phyloP scores from a whole-genome alignment of 1,140 invertebrate genomes.

The Drosophila jambulina region DNA sequence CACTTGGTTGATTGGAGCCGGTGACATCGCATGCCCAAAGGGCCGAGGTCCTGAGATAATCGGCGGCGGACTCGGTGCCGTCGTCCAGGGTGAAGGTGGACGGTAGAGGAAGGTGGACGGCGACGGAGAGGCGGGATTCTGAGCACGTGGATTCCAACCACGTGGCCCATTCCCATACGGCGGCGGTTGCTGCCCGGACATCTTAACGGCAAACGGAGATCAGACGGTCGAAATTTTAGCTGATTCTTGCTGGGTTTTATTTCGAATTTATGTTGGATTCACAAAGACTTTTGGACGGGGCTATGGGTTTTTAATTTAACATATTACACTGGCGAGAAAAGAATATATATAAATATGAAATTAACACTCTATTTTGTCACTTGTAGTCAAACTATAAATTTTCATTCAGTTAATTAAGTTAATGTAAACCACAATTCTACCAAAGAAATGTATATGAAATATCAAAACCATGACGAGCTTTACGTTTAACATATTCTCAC shows the following conservation, averaged over 20 bases:
- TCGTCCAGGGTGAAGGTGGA: conserved; percentile 88
- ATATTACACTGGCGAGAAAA: conserved; percentile 62
- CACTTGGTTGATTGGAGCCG: conserved; percentile 85
- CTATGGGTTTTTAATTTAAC: conserved; percentile 60
- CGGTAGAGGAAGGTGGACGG: conserved; percentile 87
- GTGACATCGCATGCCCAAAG: conserved; percentile 86
- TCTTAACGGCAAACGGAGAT: conserved; percentile 64
- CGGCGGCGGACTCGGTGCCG: conserved; percentile 86
- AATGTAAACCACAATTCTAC: neutral
- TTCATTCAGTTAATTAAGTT: neutral
- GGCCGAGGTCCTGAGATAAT: conserved; percentile 87
- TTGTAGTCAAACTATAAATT: neutral
- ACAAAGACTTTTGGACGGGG: conserved; percentile 55
- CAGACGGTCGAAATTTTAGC: conserved; percentile 25
- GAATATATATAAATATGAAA: neutral
- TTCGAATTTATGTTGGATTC: conserved; percentile 27
- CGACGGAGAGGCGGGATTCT: conserved; percentile 75
- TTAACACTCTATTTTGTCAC: neutral
- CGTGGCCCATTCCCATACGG: conserved; percentile 86
- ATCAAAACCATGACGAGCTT: neutral
- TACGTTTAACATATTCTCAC: neutral
- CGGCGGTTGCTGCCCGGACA: conserved; percentile 87
- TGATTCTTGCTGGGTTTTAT: conserved; percentile 16
- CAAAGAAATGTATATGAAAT: neutral
- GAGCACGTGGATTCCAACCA: conserved; percentile 83